Evolutionary conservation across 2,113 vertebrate species (phyloP), one percentile per base, ranked within the genome.

Genomic region (Callocephalon fimbriatum): DNA sequence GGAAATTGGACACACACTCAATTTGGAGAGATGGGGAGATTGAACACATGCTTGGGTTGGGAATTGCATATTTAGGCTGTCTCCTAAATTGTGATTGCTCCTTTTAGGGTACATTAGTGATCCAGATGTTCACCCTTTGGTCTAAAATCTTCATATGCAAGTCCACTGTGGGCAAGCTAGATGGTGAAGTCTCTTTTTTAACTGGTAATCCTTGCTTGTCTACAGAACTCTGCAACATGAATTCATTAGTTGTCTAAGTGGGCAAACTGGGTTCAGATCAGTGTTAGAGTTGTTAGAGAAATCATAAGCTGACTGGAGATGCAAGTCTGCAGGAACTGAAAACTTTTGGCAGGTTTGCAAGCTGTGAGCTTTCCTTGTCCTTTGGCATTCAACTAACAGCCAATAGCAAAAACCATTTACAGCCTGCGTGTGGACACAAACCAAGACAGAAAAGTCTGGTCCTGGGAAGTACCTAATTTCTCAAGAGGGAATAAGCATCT

Each of bases 11-110:
- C 20, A 58, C 32, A 58, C n/a, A 32, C 32, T 58, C 56, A 15
- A 20, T 12, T 58, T 58, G 56, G 56, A 58, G 56, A n/a, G 32
- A 58, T n/a, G 56, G 56, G 56, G 13, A 58, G 20, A 22, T 58
- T 45, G 56, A 44, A 50, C 31, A 67, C 10, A 13, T 0, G 1
- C 18, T 87, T 0, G 1, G 4, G 2, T 1, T 42, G 17, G 10
- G 16, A 29, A n/a, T 38, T 70, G 65, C 32, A 6, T 38, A 7
- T 37, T 13, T 25, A 66, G 37, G 31, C 25, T 62, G 14, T 48
- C 37, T 81, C 21, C 35, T 58, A 26, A 74, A 77, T 61, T 7
- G 8, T 44, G 16, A 67, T 48, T 74, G 31, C 42, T 88, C 9
- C 23, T 21, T 5, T 32, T 40, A 73, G 6, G 27, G 66, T 19